Base-by-base conservation (phyloP, 1,140 invertebrate genomes). In the Apocrypta bakeri region DNA sequence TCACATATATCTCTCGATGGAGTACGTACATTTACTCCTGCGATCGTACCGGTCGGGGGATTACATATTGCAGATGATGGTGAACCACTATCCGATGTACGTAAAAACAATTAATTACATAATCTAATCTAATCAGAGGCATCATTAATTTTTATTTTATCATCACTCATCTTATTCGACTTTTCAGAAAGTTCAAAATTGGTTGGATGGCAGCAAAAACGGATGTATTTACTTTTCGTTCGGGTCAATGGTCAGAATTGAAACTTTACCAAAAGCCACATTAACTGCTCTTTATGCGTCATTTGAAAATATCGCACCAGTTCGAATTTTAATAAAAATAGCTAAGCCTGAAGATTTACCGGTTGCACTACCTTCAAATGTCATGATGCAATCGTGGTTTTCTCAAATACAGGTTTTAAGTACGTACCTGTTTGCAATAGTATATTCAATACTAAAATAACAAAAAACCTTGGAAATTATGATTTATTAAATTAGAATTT, bases 141-240 rank as follows among this genome's bases (percentile, higher is more conserved):
- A 37, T 37, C n/a, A 11, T 37, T 12, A 66, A 66, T 11, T 25
- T 21, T 66, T 29, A 25, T 3, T 29, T 66, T 66, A 24, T 66
- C 8, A 27, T 66, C 2, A 56, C n/a, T n/a, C n/a, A n/a, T n/a
- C n/a, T n/a, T n/a, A n/a, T n/a, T n/a, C n/a, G n/a, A n/a, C n/a
- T n/a, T 66, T 71, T 1, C 14, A 95, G 94, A 94, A 95, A 72
- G 86, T 96, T 6, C 91, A 94, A 86, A 93, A 94, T 80, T 94
- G 94, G 88, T 88, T 96, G 24, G 94, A 96, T 83, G 94, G 93
- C 83, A 94, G 95, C 40, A 90, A 93, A 81, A 88, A 95, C 83
- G 95, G 96, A 2, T 94, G 95, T 9, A 93, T 97, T 73, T 95
- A 95, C 82, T 94, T 96, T 80, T 95, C 94, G 84, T 94, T 96